Percentiles rank a stretch among this genome's conserved stretches.
phyloP scores from a whole-genome alignment of 2,113 vertebrate genomes.

The Brachypteracias leptosomus region DNA sequence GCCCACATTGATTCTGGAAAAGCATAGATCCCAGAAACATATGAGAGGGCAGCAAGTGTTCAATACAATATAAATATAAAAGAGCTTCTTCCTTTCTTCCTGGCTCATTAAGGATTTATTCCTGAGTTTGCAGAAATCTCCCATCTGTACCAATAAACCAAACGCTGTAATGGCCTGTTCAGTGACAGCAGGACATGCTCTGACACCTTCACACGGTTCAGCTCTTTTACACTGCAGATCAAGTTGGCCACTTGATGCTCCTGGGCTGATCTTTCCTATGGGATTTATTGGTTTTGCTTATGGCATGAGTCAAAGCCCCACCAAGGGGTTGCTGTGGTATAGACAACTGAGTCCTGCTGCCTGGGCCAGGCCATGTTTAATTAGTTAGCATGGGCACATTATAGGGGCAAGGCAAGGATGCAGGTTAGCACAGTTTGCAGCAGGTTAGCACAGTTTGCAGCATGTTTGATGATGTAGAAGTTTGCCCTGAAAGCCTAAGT shows the following conservation, averaged over 20 bases:
- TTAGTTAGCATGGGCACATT: not conserved
- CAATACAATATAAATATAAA: not conserved
- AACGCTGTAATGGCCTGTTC: not conserved
- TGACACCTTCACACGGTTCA: not conserved
- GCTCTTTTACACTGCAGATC: not conserved
- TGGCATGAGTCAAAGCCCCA: not conserved
- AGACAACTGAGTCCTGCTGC: not conserved
- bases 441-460: not conserved
- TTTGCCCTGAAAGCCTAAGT: not conserved
- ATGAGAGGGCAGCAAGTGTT: rapidly evolving
- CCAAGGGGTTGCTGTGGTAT: not conserved
- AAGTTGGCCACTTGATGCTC: not conserved
- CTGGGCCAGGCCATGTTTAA: not conserved
- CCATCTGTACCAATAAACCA: not conserved
- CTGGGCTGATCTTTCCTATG: not conserved
- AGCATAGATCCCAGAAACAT: rapidly evolving
- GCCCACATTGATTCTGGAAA: not conserved
- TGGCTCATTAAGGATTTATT: not conserved
- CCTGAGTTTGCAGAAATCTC: not conserved
- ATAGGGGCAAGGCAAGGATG: not conserved
- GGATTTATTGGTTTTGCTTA: not conserved
- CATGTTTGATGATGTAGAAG: not conserved
- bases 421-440: not conserved
- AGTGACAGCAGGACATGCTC: not conserved
- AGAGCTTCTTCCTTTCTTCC: not conserved